Evolutionary conservation across 2,888 invertebrate genomes (phyloP), one percentile per base, ranked within the genome.

Genomic region (Archips crataeganus): DNA sequence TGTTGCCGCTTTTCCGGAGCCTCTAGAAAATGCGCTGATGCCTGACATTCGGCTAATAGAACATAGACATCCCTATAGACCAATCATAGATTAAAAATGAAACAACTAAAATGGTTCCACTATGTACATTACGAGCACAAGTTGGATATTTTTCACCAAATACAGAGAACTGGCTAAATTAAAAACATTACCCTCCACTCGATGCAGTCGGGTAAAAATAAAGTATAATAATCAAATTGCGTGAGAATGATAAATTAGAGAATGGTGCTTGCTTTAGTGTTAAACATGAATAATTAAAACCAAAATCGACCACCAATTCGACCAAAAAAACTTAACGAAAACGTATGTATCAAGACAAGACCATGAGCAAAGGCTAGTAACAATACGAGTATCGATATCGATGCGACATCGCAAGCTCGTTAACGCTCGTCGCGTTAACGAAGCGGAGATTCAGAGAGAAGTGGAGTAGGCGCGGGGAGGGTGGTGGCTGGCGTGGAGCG

Each of bases 361-460:
- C 36, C 36, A 36, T 45, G 45, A 59, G 67, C 39, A 45, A 47
- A 67, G 59, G 57, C 67, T 60, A 68, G 67, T 34, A 39, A 47
- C 10, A 47, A 47, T 60, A 62, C 59, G 47, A 63, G 47, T 32
- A 68, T 45, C 61, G 62, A 68, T 71, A 6, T 54, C 42, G 49
- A 68, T 54, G 63, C 57, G 60, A 36, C 42, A 61, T 74, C 60
- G 69, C 51, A 64, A 74, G 68, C 68, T 65, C 65, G 60, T 15
- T 51, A 79, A 78, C 74, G 63, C 49, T 76, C 80, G 81, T 78
- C 75, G 77, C 78, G 78, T 81, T 81, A 77, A 83, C 82, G 84
- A 86, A 85, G 93, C 92, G 91, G 92, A 93, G 92, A 93, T 88
- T 89, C 90, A 92, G 93, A 87, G 92, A 94, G 94, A 93, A 93